These are phyloP conservation scores for human (Homo sapiens) DNA, from an alignment of 2,113 vertebrate genomes.

Conservation along the genomic window DNA sequence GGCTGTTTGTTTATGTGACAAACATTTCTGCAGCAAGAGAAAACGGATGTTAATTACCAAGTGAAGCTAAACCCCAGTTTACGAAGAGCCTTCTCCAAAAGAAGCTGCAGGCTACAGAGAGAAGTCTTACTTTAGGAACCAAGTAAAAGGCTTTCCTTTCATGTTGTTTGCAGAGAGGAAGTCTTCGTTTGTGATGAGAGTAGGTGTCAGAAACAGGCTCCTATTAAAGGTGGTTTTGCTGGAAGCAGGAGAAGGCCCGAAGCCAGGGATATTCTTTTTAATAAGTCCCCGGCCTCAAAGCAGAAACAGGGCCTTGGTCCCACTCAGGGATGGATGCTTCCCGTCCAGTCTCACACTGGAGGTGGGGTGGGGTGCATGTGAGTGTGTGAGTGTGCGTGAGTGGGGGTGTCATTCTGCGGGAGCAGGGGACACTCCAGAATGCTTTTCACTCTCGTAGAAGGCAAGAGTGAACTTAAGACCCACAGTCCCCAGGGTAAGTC, in stretches of 20 bases:
- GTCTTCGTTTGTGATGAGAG: background rate
- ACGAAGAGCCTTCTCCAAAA: background rate
- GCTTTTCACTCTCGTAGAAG: background rate
- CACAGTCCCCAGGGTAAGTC: background rate
- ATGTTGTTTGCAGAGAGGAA: background rate
- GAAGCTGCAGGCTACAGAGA: background rate
- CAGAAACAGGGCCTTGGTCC: background rate
- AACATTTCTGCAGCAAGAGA: background rate
- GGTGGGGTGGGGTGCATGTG: too few species aligned
- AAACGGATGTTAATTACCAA: constrained; percentile 2
- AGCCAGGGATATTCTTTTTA: background rate
- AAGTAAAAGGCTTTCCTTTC: background rate
- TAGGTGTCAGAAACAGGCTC: background rate
- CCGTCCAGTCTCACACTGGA: background rate
- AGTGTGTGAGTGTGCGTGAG: too few species aligned
- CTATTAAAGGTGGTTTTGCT: constrained; percentile 35
- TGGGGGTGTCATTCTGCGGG: background rate
- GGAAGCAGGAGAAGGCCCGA: background rate
- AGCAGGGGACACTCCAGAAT: background rate
- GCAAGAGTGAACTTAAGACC: background rate
- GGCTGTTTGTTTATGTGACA: background rate
- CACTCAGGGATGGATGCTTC: background rate
- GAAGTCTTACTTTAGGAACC: background rate
- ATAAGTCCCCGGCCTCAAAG: background rate
- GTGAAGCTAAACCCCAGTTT: background rate